Evolutionary conservation across 2,888 invertebrate genomes (phyloP), one percentile per base, ranked within the genome.

Genomic region (Acleris holmiana): DNA sequence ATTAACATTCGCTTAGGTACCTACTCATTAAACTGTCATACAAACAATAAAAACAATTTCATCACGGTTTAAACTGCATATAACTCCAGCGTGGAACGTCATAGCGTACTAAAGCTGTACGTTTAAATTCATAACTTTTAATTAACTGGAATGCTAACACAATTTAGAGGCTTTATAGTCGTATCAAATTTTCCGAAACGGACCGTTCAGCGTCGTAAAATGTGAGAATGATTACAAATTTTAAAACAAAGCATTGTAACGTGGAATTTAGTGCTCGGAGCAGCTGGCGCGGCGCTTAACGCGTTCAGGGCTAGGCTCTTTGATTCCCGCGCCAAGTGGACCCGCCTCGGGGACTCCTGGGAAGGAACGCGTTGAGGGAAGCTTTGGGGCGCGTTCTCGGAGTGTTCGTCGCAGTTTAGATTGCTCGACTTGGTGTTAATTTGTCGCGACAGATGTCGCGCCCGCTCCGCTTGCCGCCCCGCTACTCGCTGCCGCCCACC

Each of bases 141-240:
- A 92, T 91, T 90, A 91, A 91, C 82, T 88, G 85, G 86, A 90
- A 88, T 88, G 87, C 88, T 88, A 86, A 88, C 88, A 88, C 88
- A 90, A 91, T 91, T 65, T 88, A 90, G 88, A 87, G 88, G 84
- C 81, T 89, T 91, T 90, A 91, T 89, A 84, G 90, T 86, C 85
- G 89, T 89, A 91, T 91, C 90, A 91, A 91, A 91, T 90, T 89
- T 89, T 89, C 89, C 84, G 86, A 88, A 90, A 90, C 89, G 91
- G 91, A 88, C 89, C 86, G 85, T 88, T 87, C 86, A 80, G 82
- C 83, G 83, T 89, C 91, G 87, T 92, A 91, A 92, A 92, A 88
- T 91, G 90, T 90, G 88, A 87, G 90, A 92, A 91, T 90, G 89
- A 91, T 91, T 91, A 89, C 90, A 89, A 91, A 91, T 89, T 91